Base-by-base conservation (phyloP, 2,888 invertebrate species). In the Cecidostiba fungosa region DNA sequence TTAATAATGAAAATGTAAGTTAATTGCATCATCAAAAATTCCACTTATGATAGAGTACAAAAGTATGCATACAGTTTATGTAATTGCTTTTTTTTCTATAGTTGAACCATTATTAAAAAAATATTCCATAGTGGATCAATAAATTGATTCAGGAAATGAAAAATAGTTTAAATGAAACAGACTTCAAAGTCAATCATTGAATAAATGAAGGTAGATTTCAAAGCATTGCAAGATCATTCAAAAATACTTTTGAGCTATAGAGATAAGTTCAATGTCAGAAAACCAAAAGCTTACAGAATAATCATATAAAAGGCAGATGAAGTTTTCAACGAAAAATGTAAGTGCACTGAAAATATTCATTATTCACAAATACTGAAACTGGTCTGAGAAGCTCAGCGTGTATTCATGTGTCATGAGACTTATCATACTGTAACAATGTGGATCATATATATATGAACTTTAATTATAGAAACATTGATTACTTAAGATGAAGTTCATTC, bases 401-500 rank as follows among this genome's bases (percentile, higher is more conserved):
- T 66, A 29, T 29, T 66, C 12, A 66, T 26, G 66, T 23, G n/a
- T 59, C 23, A n/a, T 59, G 59, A 59, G 59, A 59, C n/a, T 66
- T 66, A 66, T 29, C 59, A 59, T 23, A 59, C 59, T 59, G 10
- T 23, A 66, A 26, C 66, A 29, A 66, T 8, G 10, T 66, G 66
- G 23, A 66, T 26, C 12, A 12, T 16, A 66, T 29, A 26, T 26
- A 26, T n/a, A 26, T 14, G 14, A n/a, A 39, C 26, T 32, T 29
- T 73, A 23, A 47, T 47, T 19, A 73, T 73, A 73, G 43, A 73
- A 47, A 23, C 26, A 47, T 73, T 47, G 73, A 73, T 73, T 72
- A 32, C 54, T 59, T n/a, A 59, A n/a, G 54, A 66, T 73, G 23
- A 73, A 73, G 14, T 73, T 16, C 8, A 59, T 59, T n/a, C n/a